These are phyloP conservation scores for Psilanteris sp. DNA, from an alignment of 1,140 invertebrate species.

Conservation along the genomic window DNA sequence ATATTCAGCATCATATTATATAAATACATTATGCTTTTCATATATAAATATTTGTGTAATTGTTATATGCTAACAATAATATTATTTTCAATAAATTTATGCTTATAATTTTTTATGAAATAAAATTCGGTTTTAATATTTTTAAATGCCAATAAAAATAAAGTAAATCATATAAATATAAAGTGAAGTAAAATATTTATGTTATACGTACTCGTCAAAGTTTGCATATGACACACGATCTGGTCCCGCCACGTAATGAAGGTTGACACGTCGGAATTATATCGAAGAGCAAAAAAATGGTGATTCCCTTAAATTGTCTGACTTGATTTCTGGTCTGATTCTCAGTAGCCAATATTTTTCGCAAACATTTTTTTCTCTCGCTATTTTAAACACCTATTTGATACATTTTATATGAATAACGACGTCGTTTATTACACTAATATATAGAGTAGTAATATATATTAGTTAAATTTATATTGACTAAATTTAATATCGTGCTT, in stretches of 20 bases:
- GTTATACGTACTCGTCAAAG: conserved; percentile 46
- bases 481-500: conserved; percentile 10
- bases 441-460: conserved; percentile 14
- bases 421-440: conserved; percentile 33
- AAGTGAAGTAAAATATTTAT: background rate
- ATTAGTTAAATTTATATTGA: too few relatives aligned
- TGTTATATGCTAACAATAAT: too few relatives aligned
- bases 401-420: conserved; percentile 40
- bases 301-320: conserved; percentile 35
- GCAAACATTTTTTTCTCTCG: conserved; percentile 18
- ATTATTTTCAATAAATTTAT: too few relatives aligned
- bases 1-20: too few relatives aligned
- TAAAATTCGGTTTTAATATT: too few relatives aligned
- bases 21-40: too few relatives aligned
- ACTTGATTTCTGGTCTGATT: conserved; percentile 47
- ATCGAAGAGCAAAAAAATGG: conserved; percentile 32
- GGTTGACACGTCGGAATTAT: conserved; percentile 46
- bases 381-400: conserved; percentile 21
- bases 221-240: conserved; percentile 31
- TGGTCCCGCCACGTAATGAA: conserved; percentile 42
- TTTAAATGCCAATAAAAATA: too few relatives aligned
- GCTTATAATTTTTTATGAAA: too few relatives aligned
- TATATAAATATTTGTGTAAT: too few relatives aligned
- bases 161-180: too few relatives aligned
- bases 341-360: conserved; percentile 54